Conservation (phyloP, 2,888 invertebrate genomes). For the Cheilosia vernalis region DNA sequence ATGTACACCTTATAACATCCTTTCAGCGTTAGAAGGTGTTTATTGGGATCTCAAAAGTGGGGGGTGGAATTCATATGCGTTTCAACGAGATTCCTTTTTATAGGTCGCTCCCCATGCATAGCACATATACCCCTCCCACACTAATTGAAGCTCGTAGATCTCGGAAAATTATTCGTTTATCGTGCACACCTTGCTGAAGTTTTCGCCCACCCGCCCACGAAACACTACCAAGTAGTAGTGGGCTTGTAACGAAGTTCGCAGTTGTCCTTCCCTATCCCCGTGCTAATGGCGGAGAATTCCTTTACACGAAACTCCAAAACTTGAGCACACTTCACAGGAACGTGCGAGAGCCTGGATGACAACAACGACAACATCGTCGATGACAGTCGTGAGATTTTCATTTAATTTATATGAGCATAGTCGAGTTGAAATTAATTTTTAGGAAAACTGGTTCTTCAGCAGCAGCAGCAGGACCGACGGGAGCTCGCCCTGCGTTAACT, state of each 20-base stretch:
- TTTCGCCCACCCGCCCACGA: background rate
- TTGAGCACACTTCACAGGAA: constrained; percentile 24
- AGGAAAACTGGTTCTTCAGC: constrained; percentile 56
- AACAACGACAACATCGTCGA: constrained; percentile 53
- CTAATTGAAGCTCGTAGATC: constrained; percentile 72
- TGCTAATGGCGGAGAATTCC: constrained; percentile 67
- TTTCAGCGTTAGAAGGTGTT: constrained; percentile 56
- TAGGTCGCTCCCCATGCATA: constrained; percentile 42
- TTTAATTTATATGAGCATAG: constrained; percentile 73
- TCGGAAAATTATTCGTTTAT: constrained; percentile 51
- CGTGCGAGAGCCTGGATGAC: constrained; percentile 6
- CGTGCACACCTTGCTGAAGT: constrained; percentile 1
- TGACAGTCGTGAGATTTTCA: constrained; percentile 74
- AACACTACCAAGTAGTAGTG: constrained; percentile 44
- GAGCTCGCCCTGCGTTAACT: constrained; percentile 51
- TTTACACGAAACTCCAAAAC: constrained; percentile 58
- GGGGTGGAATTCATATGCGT: constrained; percentile 60
- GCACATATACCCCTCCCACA: constrained; percentile 5
- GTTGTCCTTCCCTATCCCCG: background rate
- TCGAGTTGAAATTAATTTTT: constrained; percentile 73
- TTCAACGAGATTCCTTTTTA: constrained; percentile 36
- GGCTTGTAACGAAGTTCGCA: constrained; percentile 42
- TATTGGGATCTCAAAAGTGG: constrained; percentile 46
- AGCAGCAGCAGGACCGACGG: background rate
- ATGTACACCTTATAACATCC: constrained; percentile 33